These are phyloP conservation scores for Diorhabda elongata DNA, from an alignment of 1,140 invertebrate genomes.

Conservation along the genomic window DNA sequence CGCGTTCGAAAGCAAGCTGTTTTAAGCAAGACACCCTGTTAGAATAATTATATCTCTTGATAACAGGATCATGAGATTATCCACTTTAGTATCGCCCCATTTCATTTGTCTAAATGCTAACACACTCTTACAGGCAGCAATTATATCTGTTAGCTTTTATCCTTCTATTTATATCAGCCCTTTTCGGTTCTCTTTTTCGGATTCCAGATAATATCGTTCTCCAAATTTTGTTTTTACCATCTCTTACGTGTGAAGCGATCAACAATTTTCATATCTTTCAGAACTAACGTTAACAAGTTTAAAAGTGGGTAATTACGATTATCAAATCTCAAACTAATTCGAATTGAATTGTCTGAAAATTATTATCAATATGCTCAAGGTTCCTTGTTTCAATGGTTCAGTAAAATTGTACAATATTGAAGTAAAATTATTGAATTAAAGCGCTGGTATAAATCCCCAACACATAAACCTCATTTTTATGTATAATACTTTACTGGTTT, in stretches of 20 bases:
- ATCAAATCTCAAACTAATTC: too few relatives aligned
- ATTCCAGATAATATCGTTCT: neutral
- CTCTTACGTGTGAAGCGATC: neutral
- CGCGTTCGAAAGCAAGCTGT: conserved; percentile 45
- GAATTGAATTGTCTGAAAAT: too few relatives aligned
- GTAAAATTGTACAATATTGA: too few relatives aligned
- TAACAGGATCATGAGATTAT: conserved; percentile 49
- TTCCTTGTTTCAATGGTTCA: too few relatives aligned
- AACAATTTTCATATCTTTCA: neutral
- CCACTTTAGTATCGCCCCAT: conserved; percentile 45
- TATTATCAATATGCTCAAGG: too few relatives aligned
- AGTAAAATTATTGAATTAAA: too few relatives aligned
- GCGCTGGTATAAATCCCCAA: neutral
- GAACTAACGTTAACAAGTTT: too few relatives aligned
- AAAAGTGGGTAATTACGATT: too few relatives aligned
- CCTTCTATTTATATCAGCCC: neutral
- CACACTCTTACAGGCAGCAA: conserved; percentile 39
- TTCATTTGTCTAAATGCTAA: conserved; percentile 44
- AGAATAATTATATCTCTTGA: conserved; percentile 49
- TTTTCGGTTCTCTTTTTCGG: neutral
- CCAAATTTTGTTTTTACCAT: neutral
- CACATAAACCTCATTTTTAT: conserved; percentile 6
- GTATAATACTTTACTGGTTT: conserved; percentile 23
- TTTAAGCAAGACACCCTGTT: conserved; percentile 49
- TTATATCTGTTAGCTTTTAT: conserved; percentile 15